phyloP scores from a whole-genome alignment of 1,140 invertebrate genomes.

The Drosophila rufa region DNA sequence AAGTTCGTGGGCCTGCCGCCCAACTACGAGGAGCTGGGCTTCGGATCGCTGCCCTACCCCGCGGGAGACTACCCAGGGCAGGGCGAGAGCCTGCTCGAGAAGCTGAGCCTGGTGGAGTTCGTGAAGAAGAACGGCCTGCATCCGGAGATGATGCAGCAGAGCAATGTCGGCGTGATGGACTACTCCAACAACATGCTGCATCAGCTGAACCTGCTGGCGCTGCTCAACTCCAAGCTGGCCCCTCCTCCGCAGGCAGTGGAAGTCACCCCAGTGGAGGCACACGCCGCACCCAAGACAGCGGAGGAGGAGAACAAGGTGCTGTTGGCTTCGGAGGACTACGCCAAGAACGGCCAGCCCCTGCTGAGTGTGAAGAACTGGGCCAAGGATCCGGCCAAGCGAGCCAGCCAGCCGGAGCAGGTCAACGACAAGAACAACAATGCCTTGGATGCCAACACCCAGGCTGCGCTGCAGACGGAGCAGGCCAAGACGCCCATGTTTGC shows the following conservation, averaged over 20 bases:
- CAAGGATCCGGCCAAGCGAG: constrained; percentile 80
- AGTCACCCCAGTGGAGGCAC: constrained; percentile 9
- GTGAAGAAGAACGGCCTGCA: constrained; percentile 84
- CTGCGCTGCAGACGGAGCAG: constrained; percentile 66
- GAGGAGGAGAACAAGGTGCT: constrained; percentile 37
- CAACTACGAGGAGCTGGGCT: constrained; percentile 70
- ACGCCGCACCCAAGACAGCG: constrained; percentile 6
- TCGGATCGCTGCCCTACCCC: constrained; percentile 61
- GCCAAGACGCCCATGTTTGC: constrained; percentile 10
- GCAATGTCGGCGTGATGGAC: constrained; percentile 23
- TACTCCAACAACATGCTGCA: constrained; percentile 65
- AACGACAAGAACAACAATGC: constrained; percentile 72
- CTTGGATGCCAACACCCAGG: constrained; percentile 71
- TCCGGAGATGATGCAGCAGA: constrained; percentile 55
- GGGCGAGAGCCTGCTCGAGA: constrained; percentile 66
- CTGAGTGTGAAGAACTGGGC: constrained; percentile 86
- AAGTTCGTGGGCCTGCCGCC: constrained; percentile 61
- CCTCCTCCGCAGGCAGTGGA: constrained; percentile 22
- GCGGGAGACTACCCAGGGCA: constrained; percentile 64
- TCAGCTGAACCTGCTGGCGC: constrained; percentile 62
- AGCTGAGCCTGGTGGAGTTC: constrained; percentile 70
- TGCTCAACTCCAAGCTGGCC: constrained; percentile 66
- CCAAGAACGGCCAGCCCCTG: constrained; percentile 55
- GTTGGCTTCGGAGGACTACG: constrained; percentile 24
- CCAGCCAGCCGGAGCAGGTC: constrained; percentile 37